These are phyloP conservation scores for Pissodes strobi DNA, from an alignment of 1,140 invertebrate genomes.

Conservation along the genomic window DNA sequence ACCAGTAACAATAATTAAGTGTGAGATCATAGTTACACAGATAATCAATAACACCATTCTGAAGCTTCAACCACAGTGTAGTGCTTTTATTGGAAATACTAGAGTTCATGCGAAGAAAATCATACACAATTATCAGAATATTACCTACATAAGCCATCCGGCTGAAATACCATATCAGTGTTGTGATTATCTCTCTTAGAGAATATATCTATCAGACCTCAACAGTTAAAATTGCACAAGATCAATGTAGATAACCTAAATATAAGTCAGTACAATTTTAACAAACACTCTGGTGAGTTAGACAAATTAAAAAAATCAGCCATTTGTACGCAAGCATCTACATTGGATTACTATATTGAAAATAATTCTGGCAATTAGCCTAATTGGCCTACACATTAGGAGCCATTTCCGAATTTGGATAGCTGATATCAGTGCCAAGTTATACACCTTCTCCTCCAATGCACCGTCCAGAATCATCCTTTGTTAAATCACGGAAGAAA, in stretches of 20 bases:
- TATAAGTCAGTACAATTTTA: background rate
- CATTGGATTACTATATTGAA: too few species aligned
- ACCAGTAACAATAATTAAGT: too few species aligned
- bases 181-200: background rate
- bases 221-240: background rate
- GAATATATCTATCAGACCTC: background rate
- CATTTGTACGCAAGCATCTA: too few species aligned
- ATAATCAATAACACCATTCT: background rate
- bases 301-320: too few species aligned
- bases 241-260: background rate
- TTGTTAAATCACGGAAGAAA: too few species aligned
- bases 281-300: background rate
- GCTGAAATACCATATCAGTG: background rate
- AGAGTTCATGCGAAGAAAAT: background rate
- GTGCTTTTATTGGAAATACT: background rate
- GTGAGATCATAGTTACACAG: background rate
- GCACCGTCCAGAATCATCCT: too few species aligned
- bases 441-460: too few species aligned
- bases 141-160: background rate
- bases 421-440: too few species aligned
- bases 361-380: too few species aligned
- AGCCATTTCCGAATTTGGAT: too few species aligned
- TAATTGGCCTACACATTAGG: too few species aligned
- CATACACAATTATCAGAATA: background rate
- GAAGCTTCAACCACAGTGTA: background rate